Conservation (phyloP, 2,113 vertebrate species). For the Gambusia affinis region DNA sequence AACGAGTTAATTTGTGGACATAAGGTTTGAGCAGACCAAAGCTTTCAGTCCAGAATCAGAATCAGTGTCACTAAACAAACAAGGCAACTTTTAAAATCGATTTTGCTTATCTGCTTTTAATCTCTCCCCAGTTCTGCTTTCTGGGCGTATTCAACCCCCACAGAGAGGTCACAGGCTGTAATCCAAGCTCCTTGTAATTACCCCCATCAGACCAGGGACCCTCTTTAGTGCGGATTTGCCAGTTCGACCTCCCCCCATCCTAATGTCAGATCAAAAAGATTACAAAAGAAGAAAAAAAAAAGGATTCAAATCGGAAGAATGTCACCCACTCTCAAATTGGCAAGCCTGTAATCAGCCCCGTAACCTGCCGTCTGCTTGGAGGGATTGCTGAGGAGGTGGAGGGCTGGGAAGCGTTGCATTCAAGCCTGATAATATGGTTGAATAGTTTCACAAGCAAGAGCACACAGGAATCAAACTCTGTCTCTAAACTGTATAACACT, state of each 20-base stretch:
- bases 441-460: neutral
- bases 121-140: constrained; percentile 3
- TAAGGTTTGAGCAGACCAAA: constrained; percentile 11
- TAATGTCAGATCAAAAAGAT: constrained; percentile 40
- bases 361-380: constrained; percentile 51
- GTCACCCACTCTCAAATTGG: constrained; percentile 49
- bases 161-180: constrained; percentile 35
- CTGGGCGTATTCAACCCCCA: constrained; percentile 27
- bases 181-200: constrained; percentile 69
- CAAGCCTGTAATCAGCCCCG: constrained; percentile 66
- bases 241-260: constrained; percentile 31
- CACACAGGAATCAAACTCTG: neutral
- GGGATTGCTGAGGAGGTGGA: neutral
- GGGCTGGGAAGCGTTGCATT: constrained; percentile 24
- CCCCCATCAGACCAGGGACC: constrained; percentile 48
- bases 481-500: neutral
- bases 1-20: constrained; percentile 27
- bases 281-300: constrained; percentile 36
- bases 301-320: constrained; percentile 46
- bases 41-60: neutral
- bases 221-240: constrained; percentile 65
- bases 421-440: neutral
- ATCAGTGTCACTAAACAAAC: neutral
- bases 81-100: neutral
- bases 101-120: constrained; percentile 3